phyloP scores from a whole-genome alignment of 2,797 vertebrate genomes.

The Sciurus carolinensis region DNA sequence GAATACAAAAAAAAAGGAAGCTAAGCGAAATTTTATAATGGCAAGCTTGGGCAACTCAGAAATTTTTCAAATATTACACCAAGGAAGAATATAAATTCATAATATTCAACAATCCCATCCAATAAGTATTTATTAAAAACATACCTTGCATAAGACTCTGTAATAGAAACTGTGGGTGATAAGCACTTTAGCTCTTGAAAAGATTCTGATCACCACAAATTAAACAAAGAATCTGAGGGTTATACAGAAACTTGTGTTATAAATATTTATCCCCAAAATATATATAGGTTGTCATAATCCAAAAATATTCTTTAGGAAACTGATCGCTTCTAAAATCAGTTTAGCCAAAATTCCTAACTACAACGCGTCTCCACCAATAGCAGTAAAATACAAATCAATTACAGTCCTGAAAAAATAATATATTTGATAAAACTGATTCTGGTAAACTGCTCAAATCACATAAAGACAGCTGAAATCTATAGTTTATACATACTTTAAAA shows the following conservation, averaged over 20 bases:
- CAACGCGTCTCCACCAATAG: not conserved
- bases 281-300: not conserved
- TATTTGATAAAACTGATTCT: not conserved
- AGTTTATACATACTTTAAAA: conserved; percentile 17
- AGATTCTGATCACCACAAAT: conserved; percentile 23
- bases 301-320: conserved; percentile 41
- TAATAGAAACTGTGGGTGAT: not conserved
- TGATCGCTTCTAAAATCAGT: conserved; percentile 38
- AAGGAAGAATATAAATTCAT: conserved; percentile 38
- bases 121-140: conserved; percentile 39
- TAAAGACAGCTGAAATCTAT: not conserved
- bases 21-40: not conserved
- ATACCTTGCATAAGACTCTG: not conserved
- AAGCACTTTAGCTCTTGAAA: not conserved
- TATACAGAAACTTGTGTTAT: not conserved
- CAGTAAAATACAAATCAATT: conserved; percentile 31
- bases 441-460: not conserved
- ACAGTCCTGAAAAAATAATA: conserved; percentile 11
- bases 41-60: not conserved
- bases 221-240: not conserved
- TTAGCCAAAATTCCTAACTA: not conserved
- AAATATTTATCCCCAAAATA: conserved; percentile 33
- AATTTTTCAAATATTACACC: conserved; percentile 49
- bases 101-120: conserved; percentile 27
- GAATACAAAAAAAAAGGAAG: too few species aligned